Evolutionary conservation across 2,797 vertebrate species (phyloP), one percentile per base, ranked within the genome.

Genomic region (Chloroceryle inda): DNA sequence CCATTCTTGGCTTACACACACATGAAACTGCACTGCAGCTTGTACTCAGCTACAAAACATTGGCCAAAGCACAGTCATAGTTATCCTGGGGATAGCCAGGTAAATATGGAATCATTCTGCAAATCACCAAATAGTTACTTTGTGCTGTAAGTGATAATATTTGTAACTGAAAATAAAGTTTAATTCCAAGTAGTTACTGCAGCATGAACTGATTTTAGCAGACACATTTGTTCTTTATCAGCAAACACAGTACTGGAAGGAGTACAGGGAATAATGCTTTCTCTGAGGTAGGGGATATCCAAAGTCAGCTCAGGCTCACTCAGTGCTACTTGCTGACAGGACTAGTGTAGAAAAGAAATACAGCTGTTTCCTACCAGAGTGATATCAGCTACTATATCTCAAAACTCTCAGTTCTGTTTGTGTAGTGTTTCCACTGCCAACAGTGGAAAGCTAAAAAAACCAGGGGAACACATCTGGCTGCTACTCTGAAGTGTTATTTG

Each of bases 311-410:
- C 38, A 37, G 33, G 42, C 49, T 89, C 45, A 35, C 33, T 58
- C 73, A 56, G 37, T 21, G 24, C 47, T 56, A 77, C 47, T 86
- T 92, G 52, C 82, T 91, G 84, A 88, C 66, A 92, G 81, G 20
- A 42, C 45, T 63, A 68, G 26, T 8, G 14, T 37, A 58, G 29
- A 68, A 80, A 79, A 94, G 44, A 93, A 95, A 84, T 55, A 85
- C 56, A 88, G 76, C 76, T 94, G 61, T 85, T 85, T 73, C 89
- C 42, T 83, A 31, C 58, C 49, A 61, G n/a, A 71, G 45, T 23
- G 58, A 5, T 83, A 94, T 89, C 86, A 91, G 26, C 85, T 81
- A 95, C 87, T 85, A 3, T 22, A 73, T 78, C 74, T 92, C 74
- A 80, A 80, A 53, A 63, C 33, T 42, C 53, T 74, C 27, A 59